These are phyloP conservation scores for Paracyclopina nana DNA, from an alignment of 1,140 invertebrate genomes.

Conservation along the genomic window DNA sequence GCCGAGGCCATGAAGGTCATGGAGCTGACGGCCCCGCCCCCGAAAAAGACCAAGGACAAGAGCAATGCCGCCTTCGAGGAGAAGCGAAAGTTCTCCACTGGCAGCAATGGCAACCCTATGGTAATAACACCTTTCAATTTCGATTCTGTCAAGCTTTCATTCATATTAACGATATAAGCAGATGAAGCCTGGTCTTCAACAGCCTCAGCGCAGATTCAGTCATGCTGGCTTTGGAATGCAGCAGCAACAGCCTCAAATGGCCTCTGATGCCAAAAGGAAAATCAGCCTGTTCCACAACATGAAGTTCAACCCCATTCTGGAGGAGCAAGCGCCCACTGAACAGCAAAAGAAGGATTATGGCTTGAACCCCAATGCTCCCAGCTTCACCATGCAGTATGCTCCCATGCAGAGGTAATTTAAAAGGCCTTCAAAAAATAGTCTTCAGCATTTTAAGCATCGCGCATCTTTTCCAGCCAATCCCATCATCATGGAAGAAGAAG, in stretches of 20 bases:
- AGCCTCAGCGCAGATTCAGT: constrained; percentile 13
- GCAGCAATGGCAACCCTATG: constrained; percentile 19
- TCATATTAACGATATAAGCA: constrained; percentile 12
- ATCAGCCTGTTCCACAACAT: constrained; percentile 16
- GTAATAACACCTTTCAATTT: constrained; percentile 1
- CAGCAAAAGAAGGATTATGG: background rate
- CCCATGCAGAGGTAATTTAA: constrained; percentile 16
- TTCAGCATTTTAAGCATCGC: too few species aligned
- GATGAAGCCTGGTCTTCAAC: constrained; percentile 18
- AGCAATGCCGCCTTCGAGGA: constrained; percentile 20
- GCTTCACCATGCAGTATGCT: constrained; percentile 18
- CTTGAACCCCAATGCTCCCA: constrained; percentile 13
- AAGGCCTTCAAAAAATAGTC: background rate
- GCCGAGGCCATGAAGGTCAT: constrained; percentile 29
- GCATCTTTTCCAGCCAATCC: too few species aligned
- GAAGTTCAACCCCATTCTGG: constrained; percentile 11
- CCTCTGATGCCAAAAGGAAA: background rate
- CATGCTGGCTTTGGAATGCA: constrained; percentile 20
- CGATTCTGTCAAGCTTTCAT: background rate
- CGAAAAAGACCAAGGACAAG: constrained; percentile 22
- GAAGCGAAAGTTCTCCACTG: constrained; percentile 16
- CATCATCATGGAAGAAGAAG: too few species aligned
- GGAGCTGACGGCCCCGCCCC: constrained; percentile 26
- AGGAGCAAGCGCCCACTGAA: constrained; percentile 5
- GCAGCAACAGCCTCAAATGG: constrained; percentile 17